Percentiles rank a stretch among this genome's conserved stretches.
Conservation (phyloP, 2,888 invertebrate species). For the Spisula solida region DNA sequence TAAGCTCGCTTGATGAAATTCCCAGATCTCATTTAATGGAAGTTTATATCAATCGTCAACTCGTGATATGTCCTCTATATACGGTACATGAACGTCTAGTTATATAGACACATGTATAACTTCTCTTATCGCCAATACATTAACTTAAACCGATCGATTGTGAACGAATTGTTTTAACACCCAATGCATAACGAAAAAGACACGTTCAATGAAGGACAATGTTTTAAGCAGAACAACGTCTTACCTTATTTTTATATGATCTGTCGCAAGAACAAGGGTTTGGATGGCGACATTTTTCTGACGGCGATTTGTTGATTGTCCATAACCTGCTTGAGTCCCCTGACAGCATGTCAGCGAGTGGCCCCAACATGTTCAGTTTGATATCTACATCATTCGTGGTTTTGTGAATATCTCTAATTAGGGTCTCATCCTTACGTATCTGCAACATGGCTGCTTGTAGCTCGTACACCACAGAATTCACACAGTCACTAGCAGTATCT, state of each 20-base stretch:
- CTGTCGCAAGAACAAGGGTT: constrained; percentile 64
- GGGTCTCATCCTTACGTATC: constrained; percentile 36
- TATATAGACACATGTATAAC: too few species aligned
- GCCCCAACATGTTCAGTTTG: constrained; percentile 45
- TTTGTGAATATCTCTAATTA: constrained; percentile 56
- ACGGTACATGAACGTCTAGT: too few species aligned
- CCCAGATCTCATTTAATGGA: too few species aligned
- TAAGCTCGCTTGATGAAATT: too few species aligned
- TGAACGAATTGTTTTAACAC: too few species aligned
- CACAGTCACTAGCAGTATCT: constrained; percentile 23
- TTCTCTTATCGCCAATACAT: too few species aligned
- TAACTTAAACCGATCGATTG: too few species aligned
- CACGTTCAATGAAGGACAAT: too few species aligned
- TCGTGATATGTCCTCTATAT: too few species aligned
- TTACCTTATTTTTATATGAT: constrained; percentile 57
- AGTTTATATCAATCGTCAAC: too few species aligned
- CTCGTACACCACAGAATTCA: constrained; percentile 47
- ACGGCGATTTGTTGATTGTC: constrained; percentile 49
- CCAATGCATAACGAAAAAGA: too few species aligned
- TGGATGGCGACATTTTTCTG: constrained; percentile 52
- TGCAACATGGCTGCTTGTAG: constrained; percentile 57
- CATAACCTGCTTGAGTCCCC: constrained; percentile 45
- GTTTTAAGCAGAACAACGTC: background rate
- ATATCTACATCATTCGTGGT: constrained; percentile 42
- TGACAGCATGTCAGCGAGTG: constrained; percentile 27